Evolutionary conservation across 2,888 invertebrate species (phyloP).

Genomic region (Leptura quadrifasciata): DNA sequence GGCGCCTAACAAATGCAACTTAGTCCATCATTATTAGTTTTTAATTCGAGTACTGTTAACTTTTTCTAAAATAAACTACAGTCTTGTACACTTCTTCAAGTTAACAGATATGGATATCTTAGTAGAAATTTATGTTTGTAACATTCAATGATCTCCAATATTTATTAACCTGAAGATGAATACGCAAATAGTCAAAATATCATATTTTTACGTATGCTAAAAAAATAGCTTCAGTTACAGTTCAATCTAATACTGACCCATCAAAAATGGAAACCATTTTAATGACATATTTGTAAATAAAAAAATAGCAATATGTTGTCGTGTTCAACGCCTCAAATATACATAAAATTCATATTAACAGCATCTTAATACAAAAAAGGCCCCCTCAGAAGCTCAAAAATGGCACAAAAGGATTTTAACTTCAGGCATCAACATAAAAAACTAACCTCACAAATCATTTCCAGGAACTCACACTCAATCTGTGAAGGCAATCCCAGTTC

Average conservation of each 20-base stretch:
- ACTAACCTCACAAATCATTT: background rate
- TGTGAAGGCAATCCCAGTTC: background rate
- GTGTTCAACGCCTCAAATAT: background rate
- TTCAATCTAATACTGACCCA: background rate
- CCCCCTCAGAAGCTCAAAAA: background rate
- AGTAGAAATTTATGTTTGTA: background rate
- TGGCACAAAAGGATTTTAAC: background rate
- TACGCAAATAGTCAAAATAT: background rate
- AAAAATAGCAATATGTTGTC: background rate
- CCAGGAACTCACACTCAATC: background rate
- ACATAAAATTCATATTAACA: background rate
- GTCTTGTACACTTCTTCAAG: background rate
- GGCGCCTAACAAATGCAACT: slow-evolving; percentile 15
- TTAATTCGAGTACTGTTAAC: background rate
- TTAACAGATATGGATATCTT: background rate
- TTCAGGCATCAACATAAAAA: background rate
- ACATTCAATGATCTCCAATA: background rate
- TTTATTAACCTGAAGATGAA: background rate
- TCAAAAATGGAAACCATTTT: background rate
- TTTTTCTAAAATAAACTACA: slow-evolving; percentile 7
- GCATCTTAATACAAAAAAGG: background rate
- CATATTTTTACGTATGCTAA: background rate
- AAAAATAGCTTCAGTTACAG: background rate
- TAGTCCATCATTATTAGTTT: background rate
- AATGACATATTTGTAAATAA: background rate